Conservation (phyloP, 2,888 invertebrate genomes). For the Lepidochrysops patricia region DNA sequence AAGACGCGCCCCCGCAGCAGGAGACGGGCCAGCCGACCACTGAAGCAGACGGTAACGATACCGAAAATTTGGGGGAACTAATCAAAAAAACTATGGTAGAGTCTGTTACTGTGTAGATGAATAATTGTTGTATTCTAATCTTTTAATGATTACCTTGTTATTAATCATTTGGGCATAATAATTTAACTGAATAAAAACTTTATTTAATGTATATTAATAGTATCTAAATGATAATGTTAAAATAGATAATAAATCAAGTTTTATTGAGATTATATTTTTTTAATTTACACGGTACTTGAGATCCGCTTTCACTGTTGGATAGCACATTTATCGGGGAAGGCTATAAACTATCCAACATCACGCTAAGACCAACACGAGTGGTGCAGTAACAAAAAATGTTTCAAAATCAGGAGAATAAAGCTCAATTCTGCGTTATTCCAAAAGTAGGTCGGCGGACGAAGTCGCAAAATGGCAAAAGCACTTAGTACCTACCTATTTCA, state of each 20-base stretch:
- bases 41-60: slow-evolving; percentile 42
- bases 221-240: slow-evolving; percentile 10
- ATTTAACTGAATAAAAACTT: slow-evolving; percentile 35
- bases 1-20: slow-evolving; percentile 43
- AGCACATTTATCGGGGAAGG: no score
- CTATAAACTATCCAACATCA: no score
- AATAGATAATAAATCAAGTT: slow-evolving; percentile 13
- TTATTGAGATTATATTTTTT: neutral
- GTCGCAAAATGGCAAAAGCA: no score
- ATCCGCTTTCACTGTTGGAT: no score
- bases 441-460: no score
- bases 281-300: neutral
- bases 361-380: no score
- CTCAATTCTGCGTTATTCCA: no score
- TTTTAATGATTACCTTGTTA: slow-evolving; percentile 58
- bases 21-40: slow-evolving; percentile 30
- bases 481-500: no score
- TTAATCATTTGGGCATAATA: slow-evolving; percentile 61
- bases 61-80: slow-evolving; percentile 91
- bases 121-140: slow-evolving; percentile 61
- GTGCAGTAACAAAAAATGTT: no score
- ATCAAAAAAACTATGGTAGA: slow-evolving; percentile 95
- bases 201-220: slow-evolving; percentile 9
- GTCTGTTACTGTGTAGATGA: slow-evolving; percentile 85
- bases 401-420: no score